These are phyloP conservation scores for Lampris megalopsis DNA, from an alignment of 2,113 vertebrate species.

Conservation along the genomic window DNA sequence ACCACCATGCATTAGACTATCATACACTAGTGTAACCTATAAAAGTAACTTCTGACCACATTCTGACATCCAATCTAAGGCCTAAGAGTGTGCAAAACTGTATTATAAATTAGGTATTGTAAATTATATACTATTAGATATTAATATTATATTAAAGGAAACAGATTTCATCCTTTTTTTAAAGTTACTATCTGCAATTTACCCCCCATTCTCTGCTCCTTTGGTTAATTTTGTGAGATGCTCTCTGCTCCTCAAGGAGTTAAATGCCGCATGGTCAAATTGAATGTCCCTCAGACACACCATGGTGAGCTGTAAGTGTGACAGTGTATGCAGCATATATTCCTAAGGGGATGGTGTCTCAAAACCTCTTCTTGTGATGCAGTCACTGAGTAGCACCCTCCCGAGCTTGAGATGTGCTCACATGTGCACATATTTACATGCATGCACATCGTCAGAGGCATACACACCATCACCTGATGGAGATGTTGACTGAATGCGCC, in stretches of 20 bases:
- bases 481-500: slow-evolving; percentile 68
- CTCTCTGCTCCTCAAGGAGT: slow-evolving; percentile 66
- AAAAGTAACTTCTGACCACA: too few relatives aligned
- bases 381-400: slow-evolving; percentile 61
- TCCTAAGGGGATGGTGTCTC: slow-evolving; percentile 36
- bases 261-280: slow-evolving; percentile 79
- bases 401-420: slow-evolving; percentile 18
- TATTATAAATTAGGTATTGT: too few relatives aligned
- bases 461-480: slow-evolving; percentile 45
- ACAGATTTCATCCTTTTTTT: not conserved
- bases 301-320: slow-evolving; percentile 26
- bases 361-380: slow-evolving; percentile 51
- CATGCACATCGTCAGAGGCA: slow-evolving; percentile 19
- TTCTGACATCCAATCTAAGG: too few relatives aligned
- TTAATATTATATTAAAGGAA: too few relatives aligned
- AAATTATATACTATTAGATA: too few relatives aligned
- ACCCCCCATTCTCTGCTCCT: slow-evolving; percentile 17
- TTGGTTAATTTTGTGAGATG: not conserved
- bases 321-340: slow-evolving; percentile 59
- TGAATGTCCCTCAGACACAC: slow-evolving; percentile 69
- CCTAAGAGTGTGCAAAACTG: too few relatives aligned
- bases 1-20: slow-evolving; percentile 8
- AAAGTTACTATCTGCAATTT: slow-evolving; percentile 50
- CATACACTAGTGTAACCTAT: not conserved
- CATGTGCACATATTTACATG: not conserved